Evolutionary conservation across 2,797 vertebrate species (phyloP), one percentile per base, ranked within the genome.

Genomic region (Picus viridis): DNA sequence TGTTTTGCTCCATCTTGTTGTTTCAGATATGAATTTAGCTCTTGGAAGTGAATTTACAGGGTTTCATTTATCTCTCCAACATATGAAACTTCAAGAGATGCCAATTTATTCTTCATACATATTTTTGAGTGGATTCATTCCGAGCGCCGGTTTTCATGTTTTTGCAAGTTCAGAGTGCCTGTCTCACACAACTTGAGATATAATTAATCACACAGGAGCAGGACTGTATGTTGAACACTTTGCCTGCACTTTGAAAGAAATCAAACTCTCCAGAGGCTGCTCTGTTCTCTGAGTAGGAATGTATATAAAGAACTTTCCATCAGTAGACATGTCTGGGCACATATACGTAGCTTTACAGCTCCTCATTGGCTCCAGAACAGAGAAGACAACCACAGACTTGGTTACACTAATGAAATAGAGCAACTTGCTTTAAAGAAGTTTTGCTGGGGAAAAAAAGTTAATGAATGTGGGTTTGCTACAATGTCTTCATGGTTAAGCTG

Each of bases 141-240:
- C 72, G 64, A 87, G 45, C 32, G 22, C 68, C 80, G 75, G 79
- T 73, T 85, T 89, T 88, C 85, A 81, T 41, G 39, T n/a, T 81
- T 95, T 79, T 88, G 67, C 73, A 90, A 93, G 77, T 91, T 91
- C 80, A 80, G 73, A 91, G 67, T 75, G 62, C 39, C 81, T 95
- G 81, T 90, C 93, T 94, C 17, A 2, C 3, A 1, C 72, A 94
- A 82, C 89, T 77, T 88, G 70, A 92, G 84, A 89, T 57, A 75
- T 62, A 96, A 96, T 89, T 96, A 93, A 95, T 96, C 83, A 93
- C 64, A 72, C 29, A 74, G 59, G 80, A 95, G 61, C 64, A 76
- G 51, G 32, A 89, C 87, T 77, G 68, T 41, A 54, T 58, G 24
- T 91, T 95, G 91, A 95, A 93, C 29, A 83, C 41, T 91, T 96